These are phyloP conservation scores for Gymnodraco acuticeps DNA, from an alignment of 2,797 vertebrate genomes.

Conservation along the genomic window DNA sequence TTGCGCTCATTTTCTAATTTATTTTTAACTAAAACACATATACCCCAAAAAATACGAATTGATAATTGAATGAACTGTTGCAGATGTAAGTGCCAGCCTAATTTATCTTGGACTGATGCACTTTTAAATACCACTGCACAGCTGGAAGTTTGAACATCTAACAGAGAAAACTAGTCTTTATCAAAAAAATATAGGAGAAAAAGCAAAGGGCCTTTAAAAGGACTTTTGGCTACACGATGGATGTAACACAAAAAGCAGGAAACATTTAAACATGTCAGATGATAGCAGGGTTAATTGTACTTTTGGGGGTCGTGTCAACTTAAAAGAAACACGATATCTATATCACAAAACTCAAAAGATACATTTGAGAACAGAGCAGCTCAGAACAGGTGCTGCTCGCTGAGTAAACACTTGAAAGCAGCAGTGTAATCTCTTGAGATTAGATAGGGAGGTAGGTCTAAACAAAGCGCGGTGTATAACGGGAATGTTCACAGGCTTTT, in stretches of 20 bases:
- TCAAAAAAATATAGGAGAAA: background rate
- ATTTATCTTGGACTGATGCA: background rate
- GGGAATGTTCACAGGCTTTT: slow-evolving; percentile 38
- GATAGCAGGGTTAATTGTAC: slow-evolving; percentile 33
- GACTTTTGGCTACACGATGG: background rate
- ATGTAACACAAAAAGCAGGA: background rate
- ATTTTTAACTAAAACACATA: too few species aligned
- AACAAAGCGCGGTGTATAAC: slow-evolving; percentile 25
- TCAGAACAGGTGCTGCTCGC: slow-evolving; percentile 60
- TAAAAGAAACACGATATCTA: slow-evolving; percentile 19
- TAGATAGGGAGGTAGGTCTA: slow-evolving; percentile 51
- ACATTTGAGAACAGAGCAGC: slow-evolving; percentile 43
- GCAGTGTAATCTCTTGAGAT: slow-evolving; percentile 65
- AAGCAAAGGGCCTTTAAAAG: background rate
- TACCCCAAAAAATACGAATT: too few species aligned
- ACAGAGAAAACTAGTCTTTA: background rate
- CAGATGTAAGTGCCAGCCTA: background rate
- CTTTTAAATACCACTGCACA: background rate
- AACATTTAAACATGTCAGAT: background rate
- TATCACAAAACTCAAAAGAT: slow-evolving; percentile 16
- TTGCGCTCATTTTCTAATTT: background rate
- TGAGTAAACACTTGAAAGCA: slow-evolving; percentile 50
- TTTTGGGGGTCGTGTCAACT: slow-evolving; percentile 33
- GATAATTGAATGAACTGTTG: background rate
- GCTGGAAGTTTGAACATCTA: background rate